Base-by-base conservation (phyloP, 2,797 vertebrate species). In the Adrianichthys oophorus region DNA sequence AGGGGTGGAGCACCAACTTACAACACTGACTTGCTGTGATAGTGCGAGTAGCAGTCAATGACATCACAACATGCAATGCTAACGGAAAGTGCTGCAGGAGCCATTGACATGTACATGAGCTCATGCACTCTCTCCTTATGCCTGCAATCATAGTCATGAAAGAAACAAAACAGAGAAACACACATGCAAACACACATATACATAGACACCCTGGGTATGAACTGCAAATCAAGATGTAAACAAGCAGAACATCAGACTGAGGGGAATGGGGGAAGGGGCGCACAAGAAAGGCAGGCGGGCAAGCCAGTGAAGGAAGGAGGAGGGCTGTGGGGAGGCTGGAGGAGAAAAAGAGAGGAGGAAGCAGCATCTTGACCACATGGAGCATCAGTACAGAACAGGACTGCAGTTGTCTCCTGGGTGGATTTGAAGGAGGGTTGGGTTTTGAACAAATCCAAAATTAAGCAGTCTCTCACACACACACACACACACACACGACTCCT, bases 301-400 rank as follows among this genome's bases (percentile, higher is more conserved):
- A 76, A 71, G 71, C 62, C 61, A 56, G 56, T 62, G 60, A 67
- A 41, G 56, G 75, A 72, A 73, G 66, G 70, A 70, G 77, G 70
- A 79, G 62, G 72, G 53, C 21, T 63, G 68, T 73, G 60, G 76
- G 26, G 70, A 80, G 73, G 74, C 59, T 65, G 66, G 69, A 48
- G 72, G 43, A 70, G 69, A 68, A 40, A 66, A 29, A 56, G 49
- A 70, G 61, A 78, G 48, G 26, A 67, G 72, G 64, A 79, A 76
- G 71, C 84, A 80, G 66, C 79, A 75, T 83, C 80, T 76, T 87
- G 88, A 90, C 84, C 87, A 87, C 86, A 86, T 73, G 82, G 76
- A 83, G 68, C 74, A 72, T 70, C 71, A 79, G 79, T 68, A 68
- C 61, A 69, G 52, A 12, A 37, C 32, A 12, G 73, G 71, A 81